Evolutionary conservation across 2,113 vertebrate genomes (phyloP).

Genomic region (Spea bombifrons): DNA sequence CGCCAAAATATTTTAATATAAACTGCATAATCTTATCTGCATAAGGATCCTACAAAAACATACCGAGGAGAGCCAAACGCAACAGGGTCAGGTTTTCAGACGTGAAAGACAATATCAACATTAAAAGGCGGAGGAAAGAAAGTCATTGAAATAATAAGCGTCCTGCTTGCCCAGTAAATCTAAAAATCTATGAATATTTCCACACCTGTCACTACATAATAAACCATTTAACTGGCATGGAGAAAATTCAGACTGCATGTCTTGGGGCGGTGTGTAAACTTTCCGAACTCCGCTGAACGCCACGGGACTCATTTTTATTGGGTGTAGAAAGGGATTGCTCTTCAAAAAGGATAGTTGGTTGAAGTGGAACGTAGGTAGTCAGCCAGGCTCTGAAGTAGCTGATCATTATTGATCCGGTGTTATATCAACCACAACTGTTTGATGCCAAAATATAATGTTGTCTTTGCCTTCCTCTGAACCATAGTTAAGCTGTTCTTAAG

Average conservation of each 20-base stretch:
- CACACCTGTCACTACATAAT: conserved; percentile 37
- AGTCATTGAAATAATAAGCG: conserved; percentile 22
- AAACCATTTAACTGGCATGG: conserved; percentile 5
- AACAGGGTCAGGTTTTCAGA: conserved; percentile 27
- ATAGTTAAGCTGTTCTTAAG: too few species aligned
- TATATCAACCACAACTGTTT: too few species aligned
- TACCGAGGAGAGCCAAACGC: conserved; percentile 1
- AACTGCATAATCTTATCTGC: conserved; percentile 32
- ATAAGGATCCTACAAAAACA: conserved; percentile 40
- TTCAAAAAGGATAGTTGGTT: background rate
- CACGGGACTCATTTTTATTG: background rate
- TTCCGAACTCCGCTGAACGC: background rate
- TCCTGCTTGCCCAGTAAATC: conserved; percentile 2
- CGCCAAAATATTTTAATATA: conserved; percentile 31
- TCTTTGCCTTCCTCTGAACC: too few species aligned
- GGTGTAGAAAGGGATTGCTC: background rate
- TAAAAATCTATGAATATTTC: conserved; percentile 24
- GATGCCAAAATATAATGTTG: too few species aligned
- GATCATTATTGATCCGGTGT: background rate
- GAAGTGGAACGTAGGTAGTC: background rate
- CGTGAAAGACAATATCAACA: conserved; percentile 24
- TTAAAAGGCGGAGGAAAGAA: conserved; percentile 11
- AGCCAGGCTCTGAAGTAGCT: background rate
- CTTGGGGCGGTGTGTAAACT: background rate
- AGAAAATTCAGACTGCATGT: background rate